Evolutionary conservation across 2,888 invertebrate genomes (phyloP).

Genomic region (Eustalomyia histrio): DNA sequence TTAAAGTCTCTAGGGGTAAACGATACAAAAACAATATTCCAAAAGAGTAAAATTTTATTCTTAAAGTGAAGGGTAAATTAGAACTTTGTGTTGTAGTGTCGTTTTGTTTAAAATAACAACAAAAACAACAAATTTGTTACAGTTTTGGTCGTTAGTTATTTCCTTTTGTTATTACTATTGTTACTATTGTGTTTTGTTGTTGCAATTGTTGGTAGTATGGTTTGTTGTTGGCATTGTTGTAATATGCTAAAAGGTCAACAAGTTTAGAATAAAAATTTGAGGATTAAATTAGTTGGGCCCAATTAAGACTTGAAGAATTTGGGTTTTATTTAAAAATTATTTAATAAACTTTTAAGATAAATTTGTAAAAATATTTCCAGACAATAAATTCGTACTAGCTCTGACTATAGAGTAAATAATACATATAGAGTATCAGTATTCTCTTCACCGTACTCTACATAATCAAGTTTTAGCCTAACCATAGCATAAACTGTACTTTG

Average conservation of each 20-base stretch:
- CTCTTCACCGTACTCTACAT: no score
- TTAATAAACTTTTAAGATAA: no score
- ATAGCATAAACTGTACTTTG: no score
- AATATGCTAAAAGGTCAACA: not conserved
- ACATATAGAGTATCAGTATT: no score
- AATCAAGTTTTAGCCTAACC: no score
- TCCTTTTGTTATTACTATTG: not conserved
- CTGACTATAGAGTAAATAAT: no score
- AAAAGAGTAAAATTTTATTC: not conserved
- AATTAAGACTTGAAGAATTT: no score
- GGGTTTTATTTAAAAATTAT: no score
- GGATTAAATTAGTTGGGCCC: not conserved
- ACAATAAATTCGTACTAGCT: no score
- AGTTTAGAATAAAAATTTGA: not conserved
- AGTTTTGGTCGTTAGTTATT: not conserved
- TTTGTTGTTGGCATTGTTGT: not conserved
- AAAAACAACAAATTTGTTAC: not conserved
- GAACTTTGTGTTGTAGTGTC: conserved; percentile 1
- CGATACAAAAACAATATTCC: conserved; percentile 50
- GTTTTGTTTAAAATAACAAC: not conserved
- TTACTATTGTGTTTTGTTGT: not conserved
- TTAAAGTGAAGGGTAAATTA: not conserved
- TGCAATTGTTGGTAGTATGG: not conserved
- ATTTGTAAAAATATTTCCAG: no score
- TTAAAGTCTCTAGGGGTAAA: conserved; percentile 48